Evolutionary conservation across 2,113 vertebrate species (phyloP).

Genomic region (Lophura nycthemera): DNA sequence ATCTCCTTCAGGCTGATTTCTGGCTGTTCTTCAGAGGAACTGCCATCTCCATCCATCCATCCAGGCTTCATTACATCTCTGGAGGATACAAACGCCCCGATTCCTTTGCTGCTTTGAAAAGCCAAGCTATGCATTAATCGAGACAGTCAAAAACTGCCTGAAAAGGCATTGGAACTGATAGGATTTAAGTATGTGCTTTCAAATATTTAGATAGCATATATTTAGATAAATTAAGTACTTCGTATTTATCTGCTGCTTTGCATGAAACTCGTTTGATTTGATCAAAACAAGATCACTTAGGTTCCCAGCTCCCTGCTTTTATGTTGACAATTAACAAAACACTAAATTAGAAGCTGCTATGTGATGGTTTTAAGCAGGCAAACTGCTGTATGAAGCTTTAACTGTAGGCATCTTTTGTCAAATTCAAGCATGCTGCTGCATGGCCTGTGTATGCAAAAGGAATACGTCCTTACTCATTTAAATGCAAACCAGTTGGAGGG

Average conservation of each 20-base stretch:
- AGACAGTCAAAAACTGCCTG: background rate
- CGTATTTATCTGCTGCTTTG: background rate
- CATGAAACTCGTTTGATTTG: background rate
- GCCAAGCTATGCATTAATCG: background rate
- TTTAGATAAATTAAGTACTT: background rate
- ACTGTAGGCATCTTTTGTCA: background rate
- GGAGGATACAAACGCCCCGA: background rate
- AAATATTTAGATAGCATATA: background rate
- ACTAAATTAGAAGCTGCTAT: background rate
- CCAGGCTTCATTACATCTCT: background rate
- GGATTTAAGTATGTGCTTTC: background rate
- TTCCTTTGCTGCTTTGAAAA: conserved; percentile 16
- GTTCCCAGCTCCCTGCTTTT: background rate
- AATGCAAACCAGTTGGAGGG: conserved; percentile 33
- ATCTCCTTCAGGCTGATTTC: conserved; percentile 19
- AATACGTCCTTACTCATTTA: background rate
- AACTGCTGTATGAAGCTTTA: background rate
- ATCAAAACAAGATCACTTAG: background rate
- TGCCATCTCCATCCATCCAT: background rate
- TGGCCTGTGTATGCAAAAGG: background rate
- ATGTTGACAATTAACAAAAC: background rate
- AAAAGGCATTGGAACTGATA: background rate
- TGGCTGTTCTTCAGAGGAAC: conserved; percentile 11
- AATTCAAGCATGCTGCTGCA: background rate
- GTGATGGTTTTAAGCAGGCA: background rate